Conservation (phyloP, 2,113 vertebrate species). For the Pelvicachromis taeniatus region DNA sequence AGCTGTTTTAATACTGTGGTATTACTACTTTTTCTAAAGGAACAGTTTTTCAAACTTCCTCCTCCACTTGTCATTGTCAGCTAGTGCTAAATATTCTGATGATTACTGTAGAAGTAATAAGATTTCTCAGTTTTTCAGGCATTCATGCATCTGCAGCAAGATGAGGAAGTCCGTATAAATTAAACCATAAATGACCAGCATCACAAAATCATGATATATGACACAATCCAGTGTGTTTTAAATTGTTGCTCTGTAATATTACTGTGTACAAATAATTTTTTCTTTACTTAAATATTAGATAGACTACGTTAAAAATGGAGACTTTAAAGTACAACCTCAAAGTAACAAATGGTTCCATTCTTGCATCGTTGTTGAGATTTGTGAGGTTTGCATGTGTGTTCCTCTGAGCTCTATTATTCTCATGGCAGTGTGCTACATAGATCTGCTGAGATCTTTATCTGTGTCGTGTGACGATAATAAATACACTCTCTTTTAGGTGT, state of each 20-base stretch:
- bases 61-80: background rate
- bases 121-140: background rate
- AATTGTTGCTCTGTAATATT: background rate
- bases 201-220: background rate
- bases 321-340: background rate
- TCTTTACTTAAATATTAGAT: background rate
- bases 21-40: background rate
- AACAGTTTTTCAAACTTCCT: background rate
- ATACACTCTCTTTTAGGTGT: background rate
- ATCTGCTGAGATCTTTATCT: background rate
- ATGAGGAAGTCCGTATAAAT: background rate
- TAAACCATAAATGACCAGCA: background rate
- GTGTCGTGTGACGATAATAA: background rate
- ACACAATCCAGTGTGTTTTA: background rate
- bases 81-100: background rate
- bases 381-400: background rate
- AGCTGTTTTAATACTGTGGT: background rate
- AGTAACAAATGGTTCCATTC: background rate
- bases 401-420: background rate
- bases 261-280: background rate
- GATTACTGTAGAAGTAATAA: background rate
- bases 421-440: background rate
- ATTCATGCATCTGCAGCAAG: background rate
- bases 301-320: background rate
- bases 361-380: background rate